These are phyloP conservation scores for Stictonetta naevosa DNA, from an alignment of 2,113 vertebrate genomes.

Conservation along the genomic window DNA sequence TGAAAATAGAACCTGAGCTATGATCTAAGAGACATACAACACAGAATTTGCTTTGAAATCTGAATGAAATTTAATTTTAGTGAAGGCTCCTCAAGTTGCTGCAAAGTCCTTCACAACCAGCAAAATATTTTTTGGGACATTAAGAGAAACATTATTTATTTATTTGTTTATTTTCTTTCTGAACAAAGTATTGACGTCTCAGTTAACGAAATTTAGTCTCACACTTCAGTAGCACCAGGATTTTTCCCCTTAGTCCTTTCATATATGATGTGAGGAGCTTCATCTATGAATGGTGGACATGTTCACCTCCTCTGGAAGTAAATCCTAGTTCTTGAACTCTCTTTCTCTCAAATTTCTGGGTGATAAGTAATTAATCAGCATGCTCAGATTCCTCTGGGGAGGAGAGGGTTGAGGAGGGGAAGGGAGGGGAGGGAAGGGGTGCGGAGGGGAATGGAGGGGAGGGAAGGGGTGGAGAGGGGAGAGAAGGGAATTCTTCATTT, in stretches of 20 bases:
- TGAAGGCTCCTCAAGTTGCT: not conserved
- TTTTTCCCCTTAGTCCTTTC: not conserved
- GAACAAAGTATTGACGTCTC: not conserved
- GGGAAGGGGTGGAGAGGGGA: accelerated
- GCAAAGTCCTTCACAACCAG: not conserved
- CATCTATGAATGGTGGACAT: not conserved
- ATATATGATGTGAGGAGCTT: not conserved
- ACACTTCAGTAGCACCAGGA: not conserved
- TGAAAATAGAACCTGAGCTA: not conserved
- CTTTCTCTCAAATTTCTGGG: not conserved
- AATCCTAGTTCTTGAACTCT: not conserved
- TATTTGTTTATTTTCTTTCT: not conserved
- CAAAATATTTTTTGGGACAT: not conserved
- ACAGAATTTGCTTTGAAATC: not conserved
- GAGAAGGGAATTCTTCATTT: not conserved
- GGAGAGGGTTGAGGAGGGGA: no score
- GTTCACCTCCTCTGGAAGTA: not conserved
- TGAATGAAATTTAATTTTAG: not conserved
- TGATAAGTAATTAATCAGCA: not conserved
- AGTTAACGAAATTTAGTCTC: not conserved
- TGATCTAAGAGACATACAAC: not conserved
- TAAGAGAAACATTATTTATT: not conserved
- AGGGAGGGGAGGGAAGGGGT: no score
- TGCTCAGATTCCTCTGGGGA: not conserved
- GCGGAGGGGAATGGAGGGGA: accelerated